Evolutionary conservation across 2,888 invertebrate genomes (phyloP).

Genomic region (Polymixis flavicincta): DNA sequence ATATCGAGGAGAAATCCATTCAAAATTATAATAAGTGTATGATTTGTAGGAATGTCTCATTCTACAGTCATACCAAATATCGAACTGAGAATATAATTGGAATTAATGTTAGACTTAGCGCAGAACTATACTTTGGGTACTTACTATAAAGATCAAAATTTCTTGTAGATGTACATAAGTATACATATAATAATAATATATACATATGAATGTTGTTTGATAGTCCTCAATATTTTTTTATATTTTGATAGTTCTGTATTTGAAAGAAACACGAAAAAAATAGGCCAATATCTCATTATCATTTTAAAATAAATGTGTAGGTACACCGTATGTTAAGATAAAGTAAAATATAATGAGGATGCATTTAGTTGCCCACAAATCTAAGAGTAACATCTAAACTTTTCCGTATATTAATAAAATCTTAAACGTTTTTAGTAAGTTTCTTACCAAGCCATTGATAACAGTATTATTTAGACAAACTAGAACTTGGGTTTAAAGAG

Average conservation of each 20-base stretch:
- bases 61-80: conserved; percentile 80
- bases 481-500: conserved; percentile 86
- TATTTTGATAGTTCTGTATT: conserved; percentile 91
- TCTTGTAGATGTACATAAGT: conserved; percentile 89
- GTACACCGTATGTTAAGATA: conserved; percentile 86
- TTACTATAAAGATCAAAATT: conserved; percentile 86
- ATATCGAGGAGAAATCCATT: conserved; percentile 79
- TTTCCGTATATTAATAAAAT: conserved; percentile 80
- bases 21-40: conserved; percentile 77
- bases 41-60: conserved; percentile 79
- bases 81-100: conserved; percentile 85
- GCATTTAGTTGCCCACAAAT: conserved; percentile 88
- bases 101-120: conserved; percentile 85
- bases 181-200: conserved; percentile 87
- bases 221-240: conserved; percentile 91
- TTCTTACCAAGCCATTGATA: conserved; percentile 90
- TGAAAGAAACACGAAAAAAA: conserved; percentile 85
- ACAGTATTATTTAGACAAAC: conserved; percentile 90
- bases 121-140: conserved; percentile 89
- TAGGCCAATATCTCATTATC: conserved; percentile 90
- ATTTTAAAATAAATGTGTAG: conserved; percentile 83
- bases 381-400: conserved; percentile 76
- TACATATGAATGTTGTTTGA: conserved; percentile 90
- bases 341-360: conserved; percentile 82
- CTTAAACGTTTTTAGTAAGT: conserved; percentile 82